A percentile compares a stretch with the other conserved stretches of the same genome.
phyloP scores from a whole-genome alignment of 2,888 invertebrate genomes.

The Ormyrus pomaceus region DNA sequence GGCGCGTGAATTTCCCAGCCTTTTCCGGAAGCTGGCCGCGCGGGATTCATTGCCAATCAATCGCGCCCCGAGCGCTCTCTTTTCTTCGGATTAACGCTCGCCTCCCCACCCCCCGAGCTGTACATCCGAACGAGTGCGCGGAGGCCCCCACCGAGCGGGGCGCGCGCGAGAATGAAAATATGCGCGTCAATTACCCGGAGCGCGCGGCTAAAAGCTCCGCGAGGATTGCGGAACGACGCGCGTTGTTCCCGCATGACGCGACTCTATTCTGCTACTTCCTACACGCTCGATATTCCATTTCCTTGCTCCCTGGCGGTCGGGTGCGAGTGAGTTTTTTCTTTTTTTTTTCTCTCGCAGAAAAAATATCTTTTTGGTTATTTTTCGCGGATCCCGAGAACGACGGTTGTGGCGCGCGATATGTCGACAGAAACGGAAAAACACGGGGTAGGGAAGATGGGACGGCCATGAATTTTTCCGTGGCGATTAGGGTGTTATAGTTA shows the following conservation, averaged over 20 bases:
- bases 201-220: background rate
- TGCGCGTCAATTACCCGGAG: background rate
- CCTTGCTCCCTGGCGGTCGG: background rate
- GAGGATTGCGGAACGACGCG: too few relatives aligned
- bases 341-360: background rate
- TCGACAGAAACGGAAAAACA: background rate
- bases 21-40: too few relatives aligned
- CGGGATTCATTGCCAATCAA: too few relatives aligned
- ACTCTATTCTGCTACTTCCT: too few relatives aligned
- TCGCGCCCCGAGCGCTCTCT: too few relatives aligned
- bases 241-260: too few relatives aligned
- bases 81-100: too few relatives aligned
- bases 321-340: background rate
- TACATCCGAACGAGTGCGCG: background rate
- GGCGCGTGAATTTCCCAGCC: constrained; percentile 8
- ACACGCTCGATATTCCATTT: constrained; percentile 25
- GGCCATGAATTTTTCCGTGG: too few relatives aligned
- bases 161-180: background rate
- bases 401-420: constrained; percentile 1
- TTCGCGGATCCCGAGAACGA: too few relatives aligned
- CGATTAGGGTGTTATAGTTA: too few relatives aligned
- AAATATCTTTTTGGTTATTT: constrained; percentile 8
- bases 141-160: too few relatives aligned
- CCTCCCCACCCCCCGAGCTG: too few relatives aligned
- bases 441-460: background rate